These are phyloP conservation scores for Drosophila arizonae DNA, from an alignment of 1,140 invertebrate genomes.

Conservation along the genomic window DNA sequence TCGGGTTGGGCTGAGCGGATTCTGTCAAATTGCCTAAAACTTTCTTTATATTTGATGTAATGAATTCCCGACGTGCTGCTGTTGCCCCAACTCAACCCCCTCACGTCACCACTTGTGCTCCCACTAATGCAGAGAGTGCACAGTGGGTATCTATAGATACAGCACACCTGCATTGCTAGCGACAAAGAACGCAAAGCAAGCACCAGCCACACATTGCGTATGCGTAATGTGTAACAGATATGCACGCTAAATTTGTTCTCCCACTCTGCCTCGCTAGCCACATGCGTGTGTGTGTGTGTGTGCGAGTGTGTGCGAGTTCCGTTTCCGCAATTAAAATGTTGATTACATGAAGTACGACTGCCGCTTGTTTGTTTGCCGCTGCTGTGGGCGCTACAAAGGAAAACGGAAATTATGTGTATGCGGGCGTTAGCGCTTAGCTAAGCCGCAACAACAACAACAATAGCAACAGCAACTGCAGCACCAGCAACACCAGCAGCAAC, in stretches of 20 bases:
- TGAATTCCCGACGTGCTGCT: slow-evolving; percentile 69
- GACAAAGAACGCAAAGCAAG: slow-evolving; percentile 31
- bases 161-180: slow-evolving; percentile 42
- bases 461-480: slow-evolving; percentile 16
- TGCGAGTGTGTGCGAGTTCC: slow-evolving; percentile 67
- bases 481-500: slow-evolving; percentile 9
- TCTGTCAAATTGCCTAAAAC: slow-evolving; percentile 78
- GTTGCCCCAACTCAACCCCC: slow-evolving; percentile 3
- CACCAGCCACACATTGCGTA: slow-evolving; percentile 60
- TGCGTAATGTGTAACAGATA: slow-evolving; percentile 77
- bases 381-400: slow-evolving; percentile 74
- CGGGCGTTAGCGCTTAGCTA: slow-evolving; percentile 68
- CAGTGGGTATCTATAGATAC: slow-evolving; percentile 11
- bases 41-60: slow-evolving; percentile 80
- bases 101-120: slow-evolving; percentile 10
- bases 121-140: slow-evolving; percentile 31
- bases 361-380: slow-evolving; percentile 75
- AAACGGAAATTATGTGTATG: slow-evolving; percentile 78
- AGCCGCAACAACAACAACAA: slow-evolving; percentile 33
- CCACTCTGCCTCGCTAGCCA: background rate
- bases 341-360: slow-evolving; percentile 80
- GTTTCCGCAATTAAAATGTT: slow-evolving; percentile 80
- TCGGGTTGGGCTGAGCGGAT: slow-evolving; percentile 17
- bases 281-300: slow-evolving; percentile 13
- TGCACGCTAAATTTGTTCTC: slow-evolving; percentile 7